Conservation (phyloP, 2,888 invertebrate genomes). For the Ophion costatus region DNA sequence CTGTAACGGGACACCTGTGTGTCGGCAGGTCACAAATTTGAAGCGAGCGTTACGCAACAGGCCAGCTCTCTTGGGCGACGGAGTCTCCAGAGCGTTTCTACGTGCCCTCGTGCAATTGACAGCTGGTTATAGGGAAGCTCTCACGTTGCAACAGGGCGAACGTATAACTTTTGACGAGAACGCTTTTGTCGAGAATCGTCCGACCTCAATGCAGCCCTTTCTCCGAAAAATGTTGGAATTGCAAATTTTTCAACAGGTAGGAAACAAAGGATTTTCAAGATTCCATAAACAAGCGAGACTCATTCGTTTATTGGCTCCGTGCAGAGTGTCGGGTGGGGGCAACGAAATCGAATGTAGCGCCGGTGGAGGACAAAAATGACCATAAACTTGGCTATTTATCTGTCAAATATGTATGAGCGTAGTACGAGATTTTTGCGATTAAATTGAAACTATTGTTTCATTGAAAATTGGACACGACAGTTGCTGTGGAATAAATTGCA, state of each 20-base stretch:
- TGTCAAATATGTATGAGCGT: too few species aligned
- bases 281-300: too few species aligned
- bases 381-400: too few species aligned
- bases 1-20: conserved; percentile 53
- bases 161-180: conserved; percentile 93
- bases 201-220: conserved; percentile 93
- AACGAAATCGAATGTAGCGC: too few species aligned
- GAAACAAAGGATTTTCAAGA: not conserved
- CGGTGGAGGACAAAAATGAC: too few species aligned
- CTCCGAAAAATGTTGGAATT: conserved; percentile 95
- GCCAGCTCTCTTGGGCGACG: conserved; percentile 93
- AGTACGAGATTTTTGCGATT: too few species aligned
- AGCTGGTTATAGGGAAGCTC: conserved; percentile 96
- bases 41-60: conserved; percentile 91
- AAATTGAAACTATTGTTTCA: too few species aligned
- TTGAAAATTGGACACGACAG: too few species aligned
- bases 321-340: too few species aligned
- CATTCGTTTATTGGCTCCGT: too few species aligned
- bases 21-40: conserved; percentile 88
- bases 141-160: conserved; percentile 90
- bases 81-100: conserved; percentile 96
- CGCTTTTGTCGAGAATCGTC: conserved; percentile 94
- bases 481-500: too few species aligned
- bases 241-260: conserved; percentile 97
- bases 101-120: conserved; percentile 96